Evolutionary conservation across 2,797 vertebrate genomes (phyloP).

Genomic region (Notolepis coatsorum): DNA sequence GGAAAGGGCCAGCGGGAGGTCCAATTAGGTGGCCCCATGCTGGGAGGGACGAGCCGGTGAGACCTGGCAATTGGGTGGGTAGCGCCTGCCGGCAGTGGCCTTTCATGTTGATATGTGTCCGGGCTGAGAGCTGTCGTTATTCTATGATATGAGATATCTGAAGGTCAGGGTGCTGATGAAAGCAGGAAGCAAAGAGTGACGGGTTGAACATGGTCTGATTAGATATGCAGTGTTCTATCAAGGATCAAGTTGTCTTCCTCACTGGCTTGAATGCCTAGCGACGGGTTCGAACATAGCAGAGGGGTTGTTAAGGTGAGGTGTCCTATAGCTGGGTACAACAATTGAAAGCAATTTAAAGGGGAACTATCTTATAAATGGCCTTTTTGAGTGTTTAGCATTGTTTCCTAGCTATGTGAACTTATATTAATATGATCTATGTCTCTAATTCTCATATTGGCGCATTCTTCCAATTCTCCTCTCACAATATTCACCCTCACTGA

Average conservation of each 20-base stretch:
- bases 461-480: too few relatives aligned
- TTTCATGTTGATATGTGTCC: slow-evolving; percentile 20
- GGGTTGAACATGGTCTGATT: not conserved
- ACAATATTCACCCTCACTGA: too few relatives aligned
- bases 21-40: slow-evolving; percentile 58
- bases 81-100: not conserved
- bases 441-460: too few relatives aligned
- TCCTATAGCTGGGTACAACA: too few relatives aligned
- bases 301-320: too few relatives aligned
- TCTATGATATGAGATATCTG: not conserved
- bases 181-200: not conserved
- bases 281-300: not conserved
- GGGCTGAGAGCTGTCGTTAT: slow-evolving; percentile 2
- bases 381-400: too few relatives aligned
- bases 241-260: not conserved
- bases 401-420: too few relatives aligned
- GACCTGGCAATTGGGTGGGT: not conserved
- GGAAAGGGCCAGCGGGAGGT: slow-evolving; percentile 48
- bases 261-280: not conserved
- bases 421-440: too few relatives aligned
- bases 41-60: slow-evolving; percentile 28
- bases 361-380: too few relatives aligned
- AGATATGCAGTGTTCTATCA: not conserved
- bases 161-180: slow-evolving; percentile 11
- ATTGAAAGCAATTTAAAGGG: too few relatives aligned